These are phyloP conservation scores for Prionailurus viverrinus DNA, from an alignment of 2,113 vertebrate species.

Conservation along the genomic window DNA sequence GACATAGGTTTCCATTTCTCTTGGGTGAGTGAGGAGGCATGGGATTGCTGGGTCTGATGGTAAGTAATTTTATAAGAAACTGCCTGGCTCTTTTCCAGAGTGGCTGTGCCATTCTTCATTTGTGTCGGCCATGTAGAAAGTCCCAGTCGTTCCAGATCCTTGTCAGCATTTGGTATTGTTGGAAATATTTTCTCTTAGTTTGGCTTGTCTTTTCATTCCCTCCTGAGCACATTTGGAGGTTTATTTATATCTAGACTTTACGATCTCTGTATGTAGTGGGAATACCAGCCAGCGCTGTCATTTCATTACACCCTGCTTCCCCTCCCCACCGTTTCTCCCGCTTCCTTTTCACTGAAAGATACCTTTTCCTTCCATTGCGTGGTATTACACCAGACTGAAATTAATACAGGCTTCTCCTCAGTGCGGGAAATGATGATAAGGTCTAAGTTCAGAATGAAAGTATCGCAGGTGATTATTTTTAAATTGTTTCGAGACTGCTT, in stretches of 20 bases:
- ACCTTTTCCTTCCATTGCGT: background rate
- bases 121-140: background rate
- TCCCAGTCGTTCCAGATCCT: background rate
- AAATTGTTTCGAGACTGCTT: background rate
- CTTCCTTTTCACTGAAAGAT: background rate
- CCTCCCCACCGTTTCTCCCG: background rate
- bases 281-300: too few species aligned
- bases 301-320: too few species aligned
- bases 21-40: background rate
- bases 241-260: background rate
- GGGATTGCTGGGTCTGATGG: background rate
- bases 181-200: background rate
- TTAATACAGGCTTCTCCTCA: background rate
- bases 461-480: background rate
- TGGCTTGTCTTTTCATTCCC: background rate
- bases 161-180: background rate
- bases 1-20: background rate
- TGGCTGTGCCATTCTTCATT: background rate
- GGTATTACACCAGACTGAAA: background rate
- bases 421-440: too few species aligned
- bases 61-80: background rate
- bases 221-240: background rate
- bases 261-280: background rate
- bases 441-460: background rate
- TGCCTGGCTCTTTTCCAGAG: background rate